Conservation (phyloP, 2,797 vertebrate species). For the Fistularia tabacaria region DNA sequence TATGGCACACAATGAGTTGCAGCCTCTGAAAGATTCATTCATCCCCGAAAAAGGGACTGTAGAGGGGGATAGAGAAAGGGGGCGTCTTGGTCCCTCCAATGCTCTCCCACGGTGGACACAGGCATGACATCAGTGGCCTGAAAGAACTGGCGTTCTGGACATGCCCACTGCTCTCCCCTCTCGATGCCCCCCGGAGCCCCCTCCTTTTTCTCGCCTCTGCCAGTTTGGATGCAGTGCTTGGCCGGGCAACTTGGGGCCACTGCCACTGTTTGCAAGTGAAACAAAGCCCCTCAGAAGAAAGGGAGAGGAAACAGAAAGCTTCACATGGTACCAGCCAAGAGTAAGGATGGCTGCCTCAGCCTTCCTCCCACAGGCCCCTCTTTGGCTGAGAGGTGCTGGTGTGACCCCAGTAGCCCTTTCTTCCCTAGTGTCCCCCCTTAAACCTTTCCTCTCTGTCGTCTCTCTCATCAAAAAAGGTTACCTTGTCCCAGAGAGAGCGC, state of each 20-base stretch:
- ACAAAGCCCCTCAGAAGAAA: constrained; percentile 78
- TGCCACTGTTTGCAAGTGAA: constrained; percentile 74
- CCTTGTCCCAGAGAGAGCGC: constrained; percentile 26
- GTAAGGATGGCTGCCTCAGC: constrained; percentile 62
- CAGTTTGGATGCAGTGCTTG: constrained; percentile 73
- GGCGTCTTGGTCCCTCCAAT: constrained; percentile 64
- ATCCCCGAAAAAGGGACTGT: constrained; percentile 72
- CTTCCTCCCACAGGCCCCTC: constrained; percentile 67
- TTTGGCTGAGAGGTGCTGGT: constrained; percentile 63
- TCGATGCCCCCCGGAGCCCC: constrained; percentile 47
- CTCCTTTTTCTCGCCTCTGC: constrained; percentile 59
- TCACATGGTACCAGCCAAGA: constrained; percentile 81
- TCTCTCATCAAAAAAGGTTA: constrained; percentile 40
- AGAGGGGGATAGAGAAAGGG: constrained; percentile 51
- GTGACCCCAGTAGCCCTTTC: constrained; percentile 59
- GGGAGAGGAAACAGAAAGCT: constrained; percentile 76
- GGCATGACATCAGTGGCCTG: constrained; percentile 80
- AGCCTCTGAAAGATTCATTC: constrained; percentile 81
- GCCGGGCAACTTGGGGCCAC: constrained; percentile 70
- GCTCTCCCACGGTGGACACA: constrained; percentile 83
- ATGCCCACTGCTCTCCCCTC: constrained; percentile 54
- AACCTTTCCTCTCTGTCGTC: constrained; percentile 56
- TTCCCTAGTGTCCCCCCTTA: constrained; percentile 50
- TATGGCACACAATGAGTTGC: constrained; percentile 75
- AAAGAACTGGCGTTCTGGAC: constrained; percentile 75